Conservation (phyloP, 2,113 vertebrate genomes). For the Zingel zingel region DNA sequence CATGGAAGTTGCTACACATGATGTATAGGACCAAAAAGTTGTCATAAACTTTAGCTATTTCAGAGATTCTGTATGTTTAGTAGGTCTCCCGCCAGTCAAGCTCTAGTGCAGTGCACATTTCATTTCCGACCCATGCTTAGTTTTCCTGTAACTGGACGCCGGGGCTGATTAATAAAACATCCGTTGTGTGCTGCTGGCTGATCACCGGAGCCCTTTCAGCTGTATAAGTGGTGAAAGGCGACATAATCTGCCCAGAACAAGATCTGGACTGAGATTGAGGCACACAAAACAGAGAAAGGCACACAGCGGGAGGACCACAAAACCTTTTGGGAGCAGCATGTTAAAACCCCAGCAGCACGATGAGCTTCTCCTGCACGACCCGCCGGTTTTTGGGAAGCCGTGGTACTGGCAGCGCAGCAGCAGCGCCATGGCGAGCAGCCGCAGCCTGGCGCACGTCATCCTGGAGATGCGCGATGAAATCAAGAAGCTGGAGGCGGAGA, state of each 20-base stretch:
- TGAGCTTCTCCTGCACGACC: slow-evolving; percentile 36
- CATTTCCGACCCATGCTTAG: slow-evolving; percentile 77
- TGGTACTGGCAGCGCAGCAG: slow-evolving; percentile 79
- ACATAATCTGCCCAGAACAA: slow-evolving; percentile 74
- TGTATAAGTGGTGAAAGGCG: slow-evolving; percentile 84
- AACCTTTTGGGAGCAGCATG: slow-evolving; percentile 52
- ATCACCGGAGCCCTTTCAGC: slow-evolving; percentile 78
- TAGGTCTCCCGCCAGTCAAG: slow-evolving; percentile 25
- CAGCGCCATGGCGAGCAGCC: slow-evolving; percentile 86
- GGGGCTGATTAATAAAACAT: slow-evolving; percentile 92
- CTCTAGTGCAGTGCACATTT: slow-evolving; percentile 58
- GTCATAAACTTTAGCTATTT: background rate
- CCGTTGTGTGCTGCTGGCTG: slow-evolving; percentile 71
- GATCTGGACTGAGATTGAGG: slow-evolving; percentile 78
- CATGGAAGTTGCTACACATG: background rate
- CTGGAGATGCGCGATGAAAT: slow-evolving; percentile 90
- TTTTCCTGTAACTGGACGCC: slow-evolving; percentile 88
- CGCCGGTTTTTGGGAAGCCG: slow-evolving; percentile 78
- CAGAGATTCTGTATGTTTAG: slow-evolving; percentile 3
- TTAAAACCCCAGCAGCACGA: slow-evolving; percentile 58
- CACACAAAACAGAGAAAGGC: slow-evolving; percentile 14
- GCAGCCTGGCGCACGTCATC: slow-evolving; percentile 87
- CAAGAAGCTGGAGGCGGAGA: slow-evolving; percentile 89
- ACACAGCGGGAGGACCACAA: slow-evolving; percentile 32
- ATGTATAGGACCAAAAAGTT: background rate